Conservation (phyloP, 2,113 vertebrate species). For the Vulpes vulpes region DNA sequence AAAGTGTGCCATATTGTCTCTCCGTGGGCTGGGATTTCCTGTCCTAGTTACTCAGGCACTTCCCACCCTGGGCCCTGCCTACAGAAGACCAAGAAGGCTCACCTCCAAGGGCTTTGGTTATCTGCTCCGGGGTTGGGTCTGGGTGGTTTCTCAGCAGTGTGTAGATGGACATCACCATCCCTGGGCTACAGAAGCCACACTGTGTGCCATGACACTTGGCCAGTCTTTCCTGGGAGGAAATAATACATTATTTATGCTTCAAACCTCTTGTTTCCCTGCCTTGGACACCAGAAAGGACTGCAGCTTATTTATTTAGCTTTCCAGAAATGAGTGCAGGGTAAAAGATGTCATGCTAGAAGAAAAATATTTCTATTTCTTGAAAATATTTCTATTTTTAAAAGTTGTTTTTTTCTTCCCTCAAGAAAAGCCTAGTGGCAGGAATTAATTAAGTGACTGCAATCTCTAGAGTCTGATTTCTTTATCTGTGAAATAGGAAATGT, state of each 20-base stretch:
- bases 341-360: neutral
- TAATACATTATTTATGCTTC: neutral
- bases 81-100: neutral
- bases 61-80: no score
- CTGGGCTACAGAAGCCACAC: conserved; percentile 95
- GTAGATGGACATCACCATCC: conserved; percentile 95
- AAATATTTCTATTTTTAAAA: neutral
- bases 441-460: neutral
- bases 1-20: neutral
- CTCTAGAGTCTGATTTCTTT: neutral
- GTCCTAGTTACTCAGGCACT: neutral
- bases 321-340: neutral
- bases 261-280: neutral
- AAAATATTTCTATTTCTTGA: neutral
- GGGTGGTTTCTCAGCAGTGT: conserved; percentile 91
- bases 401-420: neutral
- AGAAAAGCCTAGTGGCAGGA: neutral
- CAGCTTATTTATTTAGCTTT: neutral
- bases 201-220: conserved; percentile 93
- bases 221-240: conserved; percentile 90
- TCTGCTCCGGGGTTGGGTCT: conserved; percentile 89
- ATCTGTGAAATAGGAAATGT: neutral
- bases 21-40: neutral
- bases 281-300: neutral
- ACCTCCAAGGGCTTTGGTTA: conserved; percentile 90